A percentile compares a stretch with the other conserved stretches of the same genome.
Conservation (phyloP, 2,888 invertebrate genomes). For the Capitulum mitella region DNA sequence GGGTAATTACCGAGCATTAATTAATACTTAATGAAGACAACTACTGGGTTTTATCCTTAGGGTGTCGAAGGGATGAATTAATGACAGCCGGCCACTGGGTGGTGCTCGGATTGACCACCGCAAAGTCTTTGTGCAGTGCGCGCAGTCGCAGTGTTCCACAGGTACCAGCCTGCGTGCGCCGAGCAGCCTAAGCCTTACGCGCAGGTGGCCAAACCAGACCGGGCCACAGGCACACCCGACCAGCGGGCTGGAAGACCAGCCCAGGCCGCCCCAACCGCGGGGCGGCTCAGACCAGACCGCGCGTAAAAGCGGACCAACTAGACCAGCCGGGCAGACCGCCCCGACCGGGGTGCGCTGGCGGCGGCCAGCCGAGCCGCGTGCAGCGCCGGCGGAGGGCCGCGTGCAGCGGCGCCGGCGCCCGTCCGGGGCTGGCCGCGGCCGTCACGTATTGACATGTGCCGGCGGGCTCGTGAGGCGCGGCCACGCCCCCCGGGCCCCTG, state of each 20-base stretch:
- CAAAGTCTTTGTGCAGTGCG: not conserved
- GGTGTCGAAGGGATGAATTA: constrained; percentile 22
- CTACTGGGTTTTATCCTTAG: constrained; percentile 13
- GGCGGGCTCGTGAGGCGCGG: not conserved
- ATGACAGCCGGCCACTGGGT: not conserved
- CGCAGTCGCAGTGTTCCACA: not conserved
- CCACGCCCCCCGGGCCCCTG: not conserved
- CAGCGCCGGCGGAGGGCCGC: too few relatives aligned
- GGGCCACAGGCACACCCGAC: not conserved
- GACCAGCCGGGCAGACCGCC: not conserved
- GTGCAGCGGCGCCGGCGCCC: not conserved
- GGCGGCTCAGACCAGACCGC: too few relatives aligned
- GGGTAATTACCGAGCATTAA: constrained; percentile 9
- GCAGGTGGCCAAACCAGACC: not conserved
- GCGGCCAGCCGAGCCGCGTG: not conserved
- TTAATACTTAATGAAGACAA: constrained; percentile 14
- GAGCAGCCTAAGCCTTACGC: not conserved
- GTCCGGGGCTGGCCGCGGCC: not conserved
- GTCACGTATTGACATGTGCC: not conserved
- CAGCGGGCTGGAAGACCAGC: not conserved
- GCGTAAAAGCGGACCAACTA: not conserved
- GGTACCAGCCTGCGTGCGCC: not conserved
- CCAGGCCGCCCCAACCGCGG: too few relatives aligned
- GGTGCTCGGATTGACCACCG: not conserved
- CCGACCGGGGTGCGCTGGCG: not conserved